These are phyloP conservation scores for Lytechinus variegatus DNA, from an alignment of 35 echinoderm and acorn worm species.

Conservation along the genomic window DNA sequence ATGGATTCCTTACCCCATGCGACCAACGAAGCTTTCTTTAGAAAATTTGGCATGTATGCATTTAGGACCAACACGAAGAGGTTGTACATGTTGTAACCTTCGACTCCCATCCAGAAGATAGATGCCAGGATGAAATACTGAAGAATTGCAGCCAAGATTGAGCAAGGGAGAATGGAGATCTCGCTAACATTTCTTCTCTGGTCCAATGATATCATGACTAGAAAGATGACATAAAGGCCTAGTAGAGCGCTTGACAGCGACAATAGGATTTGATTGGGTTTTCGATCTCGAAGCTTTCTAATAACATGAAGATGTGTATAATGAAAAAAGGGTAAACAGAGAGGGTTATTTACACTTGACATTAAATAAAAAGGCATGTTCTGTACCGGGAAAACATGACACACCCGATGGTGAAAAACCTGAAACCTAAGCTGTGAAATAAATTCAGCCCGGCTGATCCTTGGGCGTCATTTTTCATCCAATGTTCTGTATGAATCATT, in stretches of 20 bases:
- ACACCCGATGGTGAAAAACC: no score
- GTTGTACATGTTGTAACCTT: slow-evolving; percentile 64
- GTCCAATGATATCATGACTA: neutral
- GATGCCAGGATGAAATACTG: slow-evolving; percentile 68
- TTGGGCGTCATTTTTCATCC: no score
- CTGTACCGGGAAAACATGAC: no score
- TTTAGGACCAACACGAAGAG: slow-evolving; percentile 68
- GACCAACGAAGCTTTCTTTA: slow-evolving; percentile 59
- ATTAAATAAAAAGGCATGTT: no score
- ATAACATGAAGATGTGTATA: no score
- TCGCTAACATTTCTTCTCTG: neutral
- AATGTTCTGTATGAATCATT: no score
- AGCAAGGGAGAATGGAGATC: neutral
- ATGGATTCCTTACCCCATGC: slow-evolving; percentile 70
- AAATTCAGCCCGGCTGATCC: no score
- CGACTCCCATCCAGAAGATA: slow-evolving; percentile 68
- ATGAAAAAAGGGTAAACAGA: no score
- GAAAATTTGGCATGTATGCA: slow-evolving; percentile 47
- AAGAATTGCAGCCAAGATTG: slow-evolving; percentile 54
- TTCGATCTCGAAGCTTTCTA: slow-evolving; percentile 56
- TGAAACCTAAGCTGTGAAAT: no score
- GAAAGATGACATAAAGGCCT: slow-evolving; percentile 58
- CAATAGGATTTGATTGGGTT: slow-evolving; percentile 63
- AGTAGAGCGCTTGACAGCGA: slow-evolving; percentile 53
- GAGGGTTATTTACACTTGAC: no score